A percentile compares a stretch with the other conserved stretches of the same genome.
Conservation (phyloP, 2,888 invertebrate genomes). For the Amblyjoppa fuscipennis region DNA sequence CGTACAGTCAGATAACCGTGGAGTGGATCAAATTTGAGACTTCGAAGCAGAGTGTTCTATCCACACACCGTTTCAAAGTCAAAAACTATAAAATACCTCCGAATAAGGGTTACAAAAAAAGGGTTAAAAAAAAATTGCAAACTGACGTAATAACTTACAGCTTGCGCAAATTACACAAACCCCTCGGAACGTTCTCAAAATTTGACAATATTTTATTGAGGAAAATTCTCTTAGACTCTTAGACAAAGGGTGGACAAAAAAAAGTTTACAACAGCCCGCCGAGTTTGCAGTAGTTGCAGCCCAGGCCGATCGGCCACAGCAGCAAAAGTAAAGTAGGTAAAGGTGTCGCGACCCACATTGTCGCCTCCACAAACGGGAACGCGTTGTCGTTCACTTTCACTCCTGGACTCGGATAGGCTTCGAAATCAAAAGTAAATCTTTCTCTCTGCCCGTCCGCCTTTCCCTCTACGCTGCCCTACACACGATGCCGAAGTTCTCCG, state of each 20-base stretch:
- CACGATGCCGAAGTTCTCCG: constrained; percentile 26
- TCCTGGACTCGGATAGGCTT: constrained; percentile 28
- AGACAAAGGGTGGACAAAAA: background rate
- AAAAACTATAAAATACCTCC: background rate
- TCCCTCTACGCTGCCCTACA: background rate
- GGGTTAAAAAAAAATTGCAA: background rate
- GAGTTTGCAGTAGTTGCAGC: background rate
- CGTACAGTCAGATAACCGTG: background rate
- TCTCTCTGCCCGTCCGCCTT: constrained; percentile 53
- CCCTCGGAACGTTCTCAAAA: background rate
- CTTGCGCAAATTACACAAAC: background rate
- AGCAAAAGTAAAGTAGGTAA: constrained; percentile 76
- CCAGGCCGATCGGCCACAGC: background rate
- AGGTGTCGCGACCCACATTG: constrained; percentile 73
- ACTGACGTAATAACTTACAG: background rate
- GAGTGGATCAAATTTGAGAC: background rate
- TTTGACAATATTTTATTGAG: background rate
- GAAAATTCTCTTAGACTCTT: background rate
- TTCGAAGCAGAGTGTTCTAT: background rate
- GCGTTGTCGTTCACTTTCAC: constrained; percentile 75
- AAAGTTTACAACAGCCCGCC: background rate
- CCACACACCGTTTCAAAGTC: background rate
- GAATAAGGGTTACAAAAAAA: background rate
- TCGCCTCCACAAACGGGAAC: constrained; percentile 42
- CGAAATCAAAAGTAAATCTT: constrained; percentile 72